Evolutionary conservation across 37 sponge, comb jelly and placozoan species (phyloP).

Genomic region (Lycopodina hypogea): DNA sequence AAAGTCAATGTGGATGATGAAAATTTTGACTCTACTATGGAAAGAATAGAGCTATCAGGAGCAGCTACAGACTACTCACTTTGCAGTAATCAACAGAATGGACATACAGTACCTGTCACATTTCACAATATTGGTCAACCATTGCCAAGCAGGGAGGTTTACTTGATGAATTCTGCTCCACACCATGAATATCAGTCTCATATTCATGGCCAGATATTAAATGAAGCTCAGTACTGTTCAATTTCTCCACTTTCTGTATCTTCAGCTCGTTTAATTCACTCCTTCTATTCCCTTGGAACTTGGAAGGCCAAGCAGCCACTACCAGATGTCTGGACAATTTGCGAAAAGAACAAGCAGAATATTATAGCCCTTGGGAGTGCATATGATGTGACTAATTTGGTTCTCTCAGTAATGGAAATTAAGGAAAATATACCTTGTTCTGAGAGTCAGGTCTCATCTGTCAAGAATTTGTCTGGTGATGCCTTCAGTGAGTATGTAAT

Average conservation of each 20-base stretch:
- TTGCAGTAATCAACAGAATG: too few species aligned
- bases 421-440: background rate
- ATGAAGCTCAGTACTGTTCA: background rate
- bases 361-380: conserved; percentile 41
- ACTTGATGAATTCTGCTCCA: conserved; percentile 12
- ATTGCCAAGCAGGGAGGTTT: background rate
- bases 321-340: conserved; percentile 42
- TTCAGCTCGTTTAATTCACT: conserved; percentile 40
- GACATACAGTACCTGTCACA: background rate
- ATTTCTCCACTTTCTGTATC: conserved; percentile 32
- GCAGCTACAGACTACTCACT: background rate
- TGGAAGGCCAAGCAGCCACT: background rate
- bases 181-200: background rate
- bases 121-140: conserved; percentile 28
- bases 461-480: background rate
- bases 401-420: background rate
- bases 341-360: background rate
- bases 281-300: conserved; percentile 26
- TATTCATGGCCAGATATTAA: background rate
- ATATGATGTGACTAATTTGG: background rate
- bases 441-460: background rate
- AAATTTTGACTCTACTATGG: background rate
- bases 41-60: background rate
- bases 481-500: conserved; percentile 44
- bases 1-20: too few species aligned